These are phyloP conservation scores for Copsychus sechellarum DNA, from an alignment of 2,113 vertebrate species.

Conservation along the genomic window DNA sequence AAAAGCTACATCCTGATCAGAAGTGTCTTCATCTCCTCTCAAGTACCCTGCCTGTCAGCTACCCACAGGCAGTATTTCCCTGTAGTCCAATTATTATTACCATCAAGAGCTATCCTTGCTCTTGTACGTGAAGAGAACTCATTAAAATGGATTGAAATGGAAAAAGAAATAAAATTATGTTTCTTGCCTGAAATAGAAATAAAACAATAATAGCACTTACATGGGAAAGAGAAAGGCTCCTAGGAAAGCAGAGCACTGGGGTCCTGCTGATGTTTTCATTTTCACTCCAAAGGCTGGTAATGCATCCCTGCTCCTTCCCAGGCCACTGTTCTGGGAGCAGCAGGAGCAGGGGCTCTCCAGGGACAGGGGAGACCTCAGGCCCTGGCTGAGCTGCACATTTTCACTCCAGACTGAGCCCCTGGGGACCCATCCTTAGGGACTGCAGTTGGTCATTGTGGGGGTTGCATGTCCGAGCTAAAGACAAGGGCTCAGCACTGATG, in stretches of 20 bases:
- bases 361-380: neutral
- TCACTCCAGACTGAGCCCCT: neutral
- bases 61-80: neutral
- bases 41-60: neutral
- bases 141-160: neutral
- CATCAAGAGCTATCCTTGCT: neutral
- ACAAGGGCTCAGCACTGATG: neutral
- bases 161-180: neutral
- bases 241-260: neutral
- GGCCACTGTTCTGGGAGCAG: neutral
- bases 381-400: neutral
- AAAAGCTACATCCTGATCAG: neutral
- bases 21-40: neutral
- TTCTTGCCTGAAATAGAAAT: neutral
- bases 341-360: neutral
- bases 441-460: neutral
- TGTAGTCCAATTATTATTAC: neutral
- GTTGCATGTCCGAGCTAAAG: neutral
- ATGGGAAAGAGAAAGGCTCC: neutral
- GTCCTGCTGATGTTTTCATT: neutral
- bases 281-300: neutral
- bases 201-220: neutral
- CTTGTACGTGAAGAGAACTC: neutral
- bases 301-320: neutral
- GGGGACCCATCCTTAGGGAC: neutral